These are phyloP conservation scores for Tangara arthus DNA, from an alignment of 2,797 vertebrate species.

Conservation along the genomic window DNA sequence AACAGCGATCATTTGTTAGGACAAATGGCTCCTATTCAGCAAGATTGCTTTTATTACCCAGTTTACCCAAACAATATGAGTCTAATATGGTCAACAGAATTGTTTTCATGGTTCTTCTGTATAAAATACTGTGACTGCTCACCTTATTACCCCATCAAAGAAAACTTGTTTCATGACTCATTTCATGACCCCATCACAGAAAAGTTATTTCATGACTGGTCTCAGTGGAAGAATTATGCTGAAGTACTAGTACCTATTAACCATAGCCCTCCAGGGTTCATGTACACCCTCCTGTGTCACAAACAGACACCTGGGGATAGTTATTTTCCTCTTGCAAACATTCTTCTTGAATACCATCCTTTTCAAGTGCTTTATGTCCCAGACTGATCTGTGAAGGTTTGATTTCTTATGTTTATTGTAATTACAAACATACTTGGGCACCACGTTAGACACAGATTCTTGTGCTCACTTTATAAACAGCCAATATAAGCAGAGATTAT, in stretches of 20 bases:
- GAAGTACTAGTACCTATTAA: background rate
- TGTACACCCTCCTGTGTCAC: background rate
- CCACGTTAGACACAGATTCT: background rate
- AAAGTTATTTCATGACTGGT: background rate
- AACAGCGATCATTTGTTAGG: background rate
- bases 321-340: background rate
- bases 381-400: background rate
- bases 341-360: background rate
- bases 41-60: background rate
- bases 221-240: background rate
- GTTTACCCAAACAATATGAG: background rate
- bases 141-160: background rate
- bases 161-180: background rate
- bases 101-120: background rate
- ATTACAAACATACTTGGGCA: background rate
- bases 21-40: background rate
- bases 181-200: background rate
- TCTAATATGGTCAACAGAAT: background rate
- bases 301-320: background rate
- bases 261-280: background rate
- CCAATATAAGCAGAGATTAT: background rate
- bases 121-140: background rate
- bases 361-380: background rate
- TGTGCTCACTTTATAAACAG: background rate
- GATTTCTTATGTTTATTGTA: background rate